Base-by-base conservation (phyloP, 2,113 vertebrate genomes). In the Ovis canadensis region DNA sequence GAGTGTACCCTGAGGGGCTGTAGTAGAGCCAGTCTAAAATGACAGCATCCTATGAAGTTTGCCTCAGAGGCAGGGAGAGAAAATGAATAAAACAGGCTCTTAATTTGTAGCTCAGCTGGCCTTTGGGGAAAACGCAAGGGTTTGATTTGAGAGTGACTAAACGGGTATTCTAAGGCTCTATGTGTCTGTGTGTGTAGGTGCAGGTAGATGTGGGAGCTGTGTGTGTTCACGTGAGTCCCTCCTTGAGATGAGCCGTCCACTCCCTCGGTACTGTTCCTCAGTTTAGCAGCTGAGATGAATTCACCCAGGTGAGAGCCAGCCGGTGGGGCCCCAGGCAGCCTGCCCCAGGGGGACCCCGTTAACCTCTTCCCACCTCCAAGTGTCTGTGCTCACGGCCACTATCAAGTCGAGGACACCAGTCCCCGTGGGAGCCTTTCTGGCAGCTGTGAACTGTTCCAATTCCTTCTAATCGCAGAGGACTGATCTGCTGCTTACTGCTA, bases 401-500 rank as follows among this genome's bases (percentile, higher is more conserved):
- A 43, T 3, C 43, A 5, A 2, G 17, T 12, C 5, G 64, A 92
- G 86, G 77, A 48, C 55, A 31, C 31, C 1, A 15, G 45, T 14
- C 52, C 29, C 14, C 25, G 29, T 1, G 0, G 21, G 77, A 43
- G 77, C 59, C 95, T 94, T 92, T 81, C 12, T 15, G 16, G 87
- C 55, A 33, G 43, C 91, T 91, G 33, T 59, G 67, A 78, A 59
- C 45, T 85, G 43, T 50, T 88, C 67, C 40, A 45, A 71, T 88
- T 71, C 91, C 82, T 93, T 36, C 81, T 80, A 74, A 88, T 86
- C 67, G 15, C 2, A 1, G 64, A 92, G 54, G 64, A 55, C 94
- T 93, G 67, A 96, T 93, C 91, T 91, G 81, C 92, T 91, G 43
- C 92, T 97, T 95, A 81, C n/a, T 3, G 0, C 78, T 89, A 94